Conservation (phyloP, 2,888 invertebrate species). For the Alloplasta piceator region DNA sequence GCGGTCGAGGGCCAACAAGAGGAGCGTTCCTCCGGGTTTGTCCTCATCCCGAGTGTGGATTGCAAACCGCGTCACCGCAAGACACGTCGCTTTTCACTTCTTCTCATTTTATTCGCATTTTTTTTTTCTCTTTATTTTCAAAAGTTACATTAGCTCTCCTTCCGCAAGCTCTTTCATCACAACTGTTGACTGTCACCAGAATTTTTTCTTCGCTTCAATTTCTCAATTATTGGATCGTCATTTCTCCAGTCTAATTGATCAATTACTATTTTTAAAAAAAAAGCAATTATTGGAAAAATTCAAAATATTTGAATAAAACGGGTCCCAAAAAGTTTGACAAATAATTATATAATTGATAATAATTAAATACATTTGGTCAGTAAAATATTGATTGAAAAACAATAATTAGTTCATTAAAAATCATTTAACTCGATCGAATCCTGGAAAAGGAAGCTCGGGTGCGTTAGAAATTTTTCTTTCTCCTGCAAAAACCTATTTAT, state of each 20-base stretch:
- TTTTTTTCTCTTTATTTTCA: neutral
- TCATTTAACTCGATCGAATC: no score
- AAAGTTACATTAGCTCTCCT: neutral
- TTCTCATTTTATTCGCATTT: slow-evolving; percentile 37
- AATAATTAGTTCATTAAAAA: no score
- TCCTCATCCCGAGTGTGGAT: slow-evolving; percentile 52
- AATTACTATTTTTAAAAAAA: no score
- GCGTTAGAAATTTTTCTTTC: no score
- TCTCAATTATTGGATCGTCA: neutral
- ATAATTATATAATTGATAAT: no score
- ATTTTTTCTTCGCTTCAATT: slow-evolving; percentile 5
- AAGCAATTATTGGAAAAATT: no score
- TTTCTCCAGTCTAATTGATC: neutral
- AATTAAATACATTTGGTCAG: no score
- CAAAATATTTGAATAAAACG: no score
- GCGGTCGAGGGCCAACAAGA: slow-evolving; percentile 48
- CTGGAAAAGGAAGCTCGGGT: no score
- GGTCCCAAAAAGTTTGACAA: no score
- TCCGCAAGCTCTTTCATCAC: slow-evolving; percentile 33
- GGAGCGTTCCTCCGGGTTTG: slow-evolving; percentile 36
- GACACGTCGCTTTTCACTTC: slow-evolving; percentile 31
- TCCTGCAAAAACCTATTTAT: no score
- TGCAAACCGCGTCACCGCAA: slow-evolving; percentile 61
- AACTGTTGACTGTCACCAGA: slow-evolving; percentile 14
- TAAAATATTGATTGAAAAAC: no score